A percentile compares a stretch with the other conserved stretches of the same genome.
phyloP scores from a whole-genome alignment of 2,888 invertebrate genomes.

The Dynastes maya region DNA sequence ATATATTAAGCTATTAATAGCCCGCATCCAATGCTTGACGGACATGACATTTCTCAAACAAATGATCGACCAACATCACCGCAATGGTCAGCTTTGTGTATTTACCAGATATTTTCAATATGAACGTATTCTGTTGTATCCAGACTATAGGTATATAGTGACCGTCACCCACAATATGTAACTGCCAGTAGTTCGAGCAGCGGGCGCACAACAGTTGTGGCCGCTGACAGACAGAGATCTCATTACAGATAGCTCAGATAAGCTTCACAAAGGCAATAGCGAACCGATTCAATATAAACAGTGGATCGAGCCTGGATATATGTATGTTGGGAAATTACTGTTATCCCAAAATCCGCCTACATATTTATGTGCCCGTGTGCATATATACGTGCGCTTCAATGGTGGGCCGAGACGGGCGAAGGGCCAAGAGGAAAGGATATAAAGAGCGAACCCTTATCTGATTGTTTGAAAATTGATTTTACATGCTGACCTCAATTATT shows the following conservation, averaged over 20 bases:
- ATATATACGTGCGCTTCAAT: slow-evolving; percentile 57
- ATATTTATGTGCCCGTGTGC: slow-evolving; percentile 64
- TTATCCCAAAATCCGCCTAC: slow-evolving; percentile 70
- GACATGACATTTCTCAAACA: slow-evolving; percentile 52
- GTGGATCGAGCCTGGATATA: slow-evolving; percentile 62
- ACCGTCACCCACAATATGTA: slow-evolving; percentile 53
- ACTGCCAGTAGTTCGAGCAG: slow-evolving; percentile 51
- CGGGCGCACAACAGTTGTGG: slow-evolving; percentile 59
- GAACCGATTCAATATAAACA: slow-evolving; percentile 69
- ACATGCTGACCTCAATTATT: slow-evolving; percentile 67
- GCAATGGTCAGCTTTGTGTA: slow-evolving; percentile 49
- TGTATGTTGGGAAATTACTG: slow-evolving; percentile 61
- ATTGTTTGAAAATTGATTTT: slow-evolving; percentile 68
- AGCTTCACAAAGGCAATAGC: slow-evolving; percentile 70
- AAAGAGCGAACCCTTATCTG: slow-evolving; percentile 63
- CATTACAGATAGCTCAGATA: slow-evolving; percentile 71
- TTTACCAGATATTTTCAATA: slow-evolving; percentile 55
- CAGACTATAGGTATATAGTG: slow-evolving; percentile 25
- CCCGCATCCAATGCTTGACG: slow-evolving; percentile 52
- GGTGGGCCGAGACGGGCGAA: slow-evolving; percentile 9
- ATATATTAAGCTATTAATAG: neutral
- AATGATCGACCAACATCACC: slow-evolving; percentile 25
- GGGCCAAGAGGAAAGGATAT: slow-evolving; percentile 32
- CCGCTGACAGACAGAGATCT: slow-evolving; percentile 68
- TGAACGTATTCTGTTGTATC: slow-evolving; percentile 46